A percentile compares a stretch with the other conserved stretches of the same genome.
Evolutionary conservation across 2,888 invertebrate species (phyloP).

Genomic region (Lysandra bellargus): DNA sequence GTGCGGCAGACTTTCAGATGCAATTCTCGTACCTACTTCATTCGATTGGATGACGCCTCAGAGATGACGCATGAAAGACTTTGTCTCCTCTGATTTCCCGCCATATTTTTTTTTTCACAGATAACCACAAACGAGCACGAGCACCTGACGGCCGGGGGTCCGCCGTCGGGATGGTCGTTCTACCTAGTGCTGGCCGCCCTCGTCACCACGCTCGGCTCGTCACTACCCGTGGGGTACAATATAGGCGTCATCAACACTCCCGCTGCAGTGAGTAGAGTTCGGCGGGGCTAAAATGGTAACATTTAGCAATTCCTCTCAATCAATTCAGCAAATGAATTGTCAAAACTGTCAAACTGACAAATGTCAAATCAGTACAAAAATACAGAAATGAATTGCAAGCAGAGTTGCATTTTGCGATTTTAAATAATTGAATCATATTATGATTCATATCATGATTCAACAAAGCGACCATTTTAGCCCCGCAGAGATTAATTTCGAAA

Average conservation of each 20-base stretch:
- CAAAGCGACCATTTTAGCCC: too few species aligned
- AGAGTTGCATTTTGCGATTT: too few species aligned
- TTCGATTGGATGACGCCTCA: not conserved
- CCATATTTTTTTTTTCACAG: constrained; percentile 49
- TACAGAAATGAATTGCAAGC: too few species aligned
- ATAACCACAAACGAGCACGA: constrained; percentile 63
- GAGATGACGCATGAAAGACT: not conserved
- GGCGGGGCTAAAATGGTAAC: too few species aligned
- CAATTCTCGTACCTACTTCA: not conserved
- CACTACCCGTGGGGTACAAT: constrained; percentile 90
- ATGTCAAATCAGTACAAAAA: too few species aligned
- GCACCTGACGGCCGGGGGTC: constrained; percentile 49
- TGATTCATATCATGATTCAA: too few species aligned
- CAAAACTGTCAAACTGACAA: too few species aligned
- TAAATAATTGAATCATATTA: too few species aligned
- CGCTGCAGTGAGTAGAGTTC: constrained; percentile 80
- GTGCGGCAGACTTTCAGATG: too few species aligned
- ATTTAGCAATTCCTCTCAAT: too few species aligned
- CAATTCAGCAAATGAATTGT: too few species aligned
- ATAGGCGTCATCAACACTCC: constrained; percentile 94
- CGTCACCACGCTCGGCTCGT: constrained; percentile 87
- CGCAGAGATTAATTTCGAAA: not conserved
- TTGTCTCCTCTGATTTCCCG: not conserved
- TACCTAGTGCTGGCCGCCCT: constrained; percentile 84
- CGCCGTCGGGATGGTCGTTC: constrained; percentile 81